These are phyloP conservation scores for Penaeus japonicus DNA, from an alignment of 1,140 invertebrate species.

Conservation along the genomic window DNA sequence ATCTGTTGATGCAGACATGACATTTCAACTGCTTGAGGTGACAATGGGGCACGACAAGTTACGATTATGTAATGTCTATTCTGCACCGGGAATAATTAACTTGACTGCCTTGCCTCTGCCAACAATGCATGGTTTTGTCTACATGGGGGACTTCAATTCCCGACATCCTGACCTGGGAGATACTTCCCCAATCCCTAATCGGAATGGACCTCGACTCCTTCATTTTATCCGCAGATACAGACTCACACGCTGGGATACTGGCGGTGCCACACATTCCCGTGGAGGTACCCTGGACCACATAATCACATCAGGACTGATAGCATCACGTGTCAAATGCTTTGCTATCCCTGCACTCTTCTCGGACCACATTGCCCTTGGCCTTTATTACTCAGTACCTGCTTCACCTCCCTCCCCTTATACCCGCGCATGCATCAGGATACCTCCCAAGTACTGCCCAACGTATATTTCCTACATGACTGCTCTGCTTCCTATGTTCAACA, in stretches of 20 bases:
- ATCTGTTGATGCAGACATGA: not conserved
- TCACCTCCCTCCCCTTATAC: not conserved
- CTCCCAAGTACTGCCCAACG: not conserved
- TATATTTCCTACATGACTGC: not conserved
- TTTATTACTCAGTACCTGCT: not conserved
- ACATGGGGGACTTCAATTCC: too few species aligned
- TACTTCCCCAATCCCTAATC: too few species aligned
- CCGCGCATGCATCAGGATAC: not conserved
- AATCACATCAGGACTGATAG: not conserved
- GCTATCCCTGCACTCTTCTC: not conserved
- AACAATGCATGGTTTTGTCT: too few species aligned
- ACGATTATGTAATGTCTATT: too few species aligned
- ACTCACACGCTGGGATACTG: constrained; percentile 28
- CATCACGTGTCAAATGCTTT: not conserved
- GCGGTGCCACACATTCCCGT: not conserved
- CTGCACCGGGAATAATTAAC: too few species aligned
- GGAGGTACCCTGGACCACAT: constrained; percentile 22
- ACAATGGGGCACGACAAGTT: not conserved
- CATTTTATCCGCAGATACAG: not conserved
- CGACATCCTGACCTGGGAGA: too few species aligned
- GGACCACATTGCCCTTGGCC: constrained; percentile 10
- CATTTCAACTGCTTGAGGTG: not conserved
- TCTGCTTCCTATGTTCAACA: not conserved
- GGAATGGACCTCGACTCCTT: constrained; percentile 22
- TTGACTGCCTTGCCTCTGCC: too few species aligned